A percentile compares a stretch with the other conserved stretches of the same genome.
Conservation (phyloP, 53 echinoderm and acorn worm species). For the Temnopleurus reevesii region DNA sequence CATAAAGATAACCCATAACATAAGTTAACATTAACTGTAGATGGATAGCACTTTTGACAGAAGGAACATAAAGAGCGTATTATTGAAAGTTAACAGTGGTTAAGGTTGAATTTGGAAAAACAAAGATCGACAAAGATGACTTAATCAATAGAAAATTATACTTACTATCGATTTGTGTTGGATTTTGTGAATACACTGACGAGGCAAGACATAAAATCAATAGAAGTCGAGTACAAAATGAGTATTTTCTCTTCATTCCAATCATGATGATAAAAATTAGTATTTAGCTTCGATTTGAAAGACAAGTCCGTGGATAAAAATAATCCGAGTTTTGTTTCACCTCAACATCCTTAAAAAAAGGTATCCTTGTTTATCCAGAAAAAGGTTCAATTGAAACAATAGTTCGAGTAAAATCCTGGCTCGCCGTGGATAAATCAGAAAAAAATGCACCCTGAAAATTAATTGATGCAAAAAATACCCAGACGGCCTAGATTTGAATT, state of each 20-base stretch:
- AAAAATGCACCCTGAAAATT: not conserved
- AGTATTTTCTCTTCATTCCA: slow-evolving; percentile 1
- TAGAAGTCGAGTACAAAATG: not conserved
- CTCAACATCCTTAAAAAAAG: not conserved
- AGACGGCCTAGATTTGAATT: not conserved
- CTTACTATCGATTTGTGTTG: too few species aligned
- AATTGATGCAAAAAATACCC: not conserved
- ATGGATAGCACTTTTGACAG: too few species aligned
- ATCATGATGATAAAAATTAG: not conserved
- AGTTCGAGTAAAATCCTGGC: not conserved
- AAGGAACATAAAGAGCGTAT: too few species aligned
- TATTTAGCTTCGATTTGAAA: not conserved
- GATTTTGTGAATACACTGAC: not conserved
- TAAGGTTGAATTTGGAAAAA: too few species aligned
- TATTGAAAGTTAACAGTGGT: too few species aligned
- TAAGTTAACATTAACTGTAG: too few species aligned
- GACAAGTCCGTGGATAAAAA: not conserved
- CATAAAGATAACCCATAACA: too few species aligned
- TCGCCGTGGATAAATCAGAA: not conserved
- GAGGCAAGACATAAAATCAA: slow-evolving; percentile 2
- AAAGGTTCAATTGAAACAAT: not conserved
- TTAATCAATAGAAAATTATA: not conserved
- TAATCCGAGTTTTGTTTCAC: not conserved
- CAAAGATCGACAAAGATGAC: not conserved
- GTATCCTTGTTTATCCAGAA: not conserved